Evolutionary conservation across 2,888 invertebrate genomes (phyloP).

Genomic region (Agonum fuliginosum): DNA sequence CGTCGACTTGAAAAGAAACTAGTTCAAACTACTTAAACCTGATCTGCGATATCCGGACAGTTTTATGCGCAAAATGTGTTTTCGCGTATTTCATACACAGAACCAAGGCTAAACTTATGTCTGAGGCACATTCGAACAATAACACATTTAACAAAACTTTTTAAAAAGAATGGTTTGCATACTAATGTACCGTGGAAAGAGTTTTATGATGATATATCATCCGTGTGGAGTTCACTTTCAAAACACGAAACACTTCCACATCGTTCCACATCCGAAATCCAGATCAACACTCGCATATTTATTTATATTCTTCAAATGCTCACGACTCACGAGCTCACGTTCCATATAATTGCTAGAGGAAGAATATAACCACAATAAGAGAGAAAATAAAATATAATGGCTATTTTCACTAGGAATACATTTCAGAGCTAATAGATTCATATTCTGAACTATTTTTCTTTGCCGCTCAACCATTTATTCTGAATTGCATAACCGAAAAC

Average conservation of each 20-base stretch:
- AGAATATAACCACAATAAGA: neutral
- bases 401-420: no score
- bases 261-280: neutral
- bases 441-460: no score
- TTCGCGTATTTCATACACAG: slow-evolving; percentile 56
- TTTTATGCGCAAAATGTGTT: slow-evolving; percentile 57
- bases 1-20: slow-evolving; percentile 52
- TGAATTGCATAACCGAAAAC: no score
- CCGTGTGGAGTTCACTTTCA: slow-evolving; percentile 31
- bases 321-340: neutral
- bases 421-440: no score
- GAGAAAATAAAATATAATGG: neutral
- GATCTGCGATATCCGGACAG: slow-evolving; percentile 57
- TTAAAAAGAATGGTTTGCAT: slow-evolving; percentile 56
- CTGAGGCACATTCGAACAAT: slow-evolving; percentile 58
- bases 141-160: slow-evolving; percentile 59
- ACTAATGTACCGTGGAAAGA: slow-evolving; percentile 55
- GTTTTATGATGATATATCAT: slow-evolving; percentile 50
- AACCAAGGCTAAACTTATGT: slow-evolving; percentile 51
- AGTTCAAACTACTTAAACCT: slow-evolving; percentile 59
- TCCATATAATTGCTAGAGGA: slow-evolving; percentile 2
- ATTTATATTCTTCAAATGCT: slow-evolving; percentile 32
- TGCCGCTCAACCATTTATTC: no score
- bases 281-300: slow-evolving; percentile 24
- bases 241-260: slow-evolving; percentile 12